These are phyloP conservation scores for Pachyuromys duprasi DNA, from an alignment of 2,797 vertebrate genomes.

Conservation along the genomic window DNA sequence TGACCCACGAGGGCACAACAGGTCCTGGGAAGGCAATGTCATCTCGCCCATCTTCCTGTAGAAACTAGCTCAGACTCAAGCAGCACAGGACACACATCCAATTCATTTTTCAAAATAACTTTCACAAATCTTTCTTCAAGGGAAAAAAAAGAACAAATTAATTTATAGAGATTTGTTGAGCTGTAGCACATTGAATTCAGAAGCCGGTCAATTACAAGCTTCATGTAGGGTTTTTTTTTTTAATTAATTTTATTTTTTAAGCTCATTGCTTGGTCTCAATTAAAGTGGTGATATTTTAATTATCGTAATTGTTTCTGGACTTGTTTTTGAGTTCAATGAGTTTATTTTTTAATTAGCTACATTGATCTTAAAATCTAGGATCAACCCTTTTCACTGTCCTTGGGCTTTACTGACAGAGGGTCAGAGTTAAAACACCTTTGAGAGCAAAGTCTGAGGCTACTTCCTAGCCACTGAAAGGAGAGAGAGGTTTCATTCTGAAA, in stretches of 20 bases:
- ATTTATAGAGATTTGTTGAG: conserved; percentile 51
- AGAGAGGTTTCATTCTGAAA: not conserved
- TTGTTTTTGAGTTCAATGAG: conserved; percentile 69
- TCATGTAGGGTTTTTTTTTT: conserved; percentile 36
- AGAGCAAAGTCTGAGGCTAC: not conserved
- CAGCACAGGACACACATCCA: not conserved
- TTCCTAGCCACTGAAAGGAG: not conserved
- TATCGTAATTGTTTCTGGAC: conserved; percentile 75
- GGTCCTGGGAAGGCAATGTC: rapidly evolving
- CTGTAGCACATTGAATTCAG: conserved; percentile 51
- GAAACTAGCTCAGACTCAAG: not conserved
- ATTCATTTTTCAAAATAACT: conserved; percentile 52
- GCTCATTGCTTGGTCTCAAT: conserved; percentile 72
- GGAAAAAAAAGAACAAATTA: conserved; percentile 49
- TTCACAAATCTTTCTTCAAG: conserved; percentile 53
- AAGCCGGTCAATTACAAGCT: conserved; percentile 72
- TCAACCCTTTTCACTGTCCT: conserved; percentile 22
- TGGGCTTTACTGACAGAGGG: conserved; percentile 1
- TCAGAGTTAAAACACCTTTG: not conserved
- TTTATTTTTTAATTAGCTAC: conserved; percentile 79
- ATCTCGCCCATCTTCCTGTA: not conserved
- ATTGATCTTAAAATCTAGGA: conserved; percentile 57
- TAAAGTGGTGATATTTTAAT: conserved; percentile 79
- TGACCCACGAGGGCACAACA: not conserved
- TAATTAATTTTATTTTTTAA: conserved; percentile 76